A percentile compares a stretch with the other conserved stretches of the same genome.
Conservation (phyloP, 2,888 invertebrate species). For the Melieria crassipennis region DNA sequence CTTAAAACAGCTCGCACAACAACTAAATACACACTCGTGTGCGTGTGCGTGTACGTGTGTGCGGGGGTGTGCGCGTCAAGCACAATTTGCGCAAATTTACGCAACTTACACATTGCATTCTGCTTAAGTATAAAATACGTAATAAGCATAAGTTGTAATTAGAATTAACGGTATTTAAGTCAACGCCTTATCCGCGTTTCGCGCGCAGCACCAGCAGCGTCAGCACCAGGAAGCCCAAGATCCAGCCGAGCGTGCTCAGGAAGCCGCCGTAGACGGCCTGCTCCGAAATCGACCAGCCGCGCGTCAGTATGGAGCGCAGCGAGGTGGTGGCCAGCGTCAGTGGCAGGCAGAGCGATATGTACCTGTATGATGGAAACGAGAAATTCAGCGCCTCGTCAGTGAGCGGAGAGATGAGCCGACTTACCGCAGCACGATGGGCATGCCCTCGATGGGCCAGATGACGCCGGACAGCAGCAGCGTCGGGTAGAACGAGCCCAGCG, state of each 20-base stretch:
- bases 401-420: slow-evolving; percentile 21
- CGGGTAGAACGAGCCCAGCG: slow-evolving; percentile 94
- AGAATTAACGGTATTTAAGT: background rate
- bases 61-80: too few relatives aligned
- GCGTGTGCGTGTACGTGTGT: too few relatives aligned
- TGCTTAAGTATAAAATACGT: too few relatives aligned
- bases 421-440: slow-evolving; percentile 82
- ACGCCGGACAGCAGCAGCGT: slow-evolving; percentile 91
- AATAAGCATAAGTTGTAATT: too few relatives aligned
- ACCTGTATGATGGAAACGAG: slow-evolving; percentile 59
- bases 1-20: background rate
- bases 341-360: slow-evolving; percentile 85
- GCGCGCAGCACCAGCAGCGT: slow-evolving; percentile 82
- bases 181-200: slow-evolving; percentile 75
- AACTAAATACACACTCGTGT: too few relatives aligned
- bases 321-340: slow-evolving; percentile 93
- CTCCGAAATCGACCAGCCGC: slow-evolving; percentile 86
- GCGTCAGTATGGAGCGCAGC: slow-evolving; percentile 83
- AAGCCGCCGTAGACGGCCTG: slow-evolving; percentile 89
- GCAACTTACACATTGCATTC: too few relatives aligned
- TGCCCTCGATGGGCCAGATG: slow-evolving; percentile 96
- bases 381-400: background rate
- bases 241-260: slow-evolving; percentile 86
- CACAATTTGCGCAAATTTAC: too few relatives aligned
- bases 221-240: slow-evolving; percentile 81